Conservation (phyloP, 2,888 invertebrate genomes). For the Diplolepis rosae region DNA sequence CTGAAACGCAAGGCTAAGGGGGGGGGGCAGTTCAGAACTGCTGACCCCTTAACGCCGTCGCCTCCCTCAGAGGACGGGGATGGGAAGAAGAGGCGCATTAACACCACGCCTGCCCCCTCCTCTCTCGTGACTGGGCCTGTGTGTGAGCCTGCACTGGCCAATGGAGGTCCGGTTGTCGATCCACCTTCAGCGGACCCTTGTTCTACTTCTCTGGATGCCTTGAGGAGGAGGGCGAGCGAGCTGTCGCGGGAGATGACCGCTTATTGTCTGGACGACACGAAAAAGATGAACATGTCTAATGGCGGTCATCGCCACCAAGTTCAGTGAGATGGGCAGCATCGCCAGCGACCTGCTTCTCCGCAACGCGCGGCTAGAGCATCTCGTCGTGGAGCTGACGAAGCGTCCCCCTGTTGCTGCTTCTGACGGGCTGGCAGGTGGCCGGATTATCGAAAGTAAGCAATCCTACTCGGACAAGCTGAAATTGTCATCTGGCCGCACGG, state of each 20-base stretch:
- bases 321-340: background rate
- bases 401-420: rapidly evolving
- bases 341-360: background rate
- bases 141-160: no score
- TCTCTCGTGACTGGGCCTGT: no score
- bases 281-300: background rate
- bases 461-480: background rate
- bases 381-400: background rate
- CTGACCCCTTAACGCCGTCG: no score
- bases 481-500: background rate
- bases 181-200: rapidly evolving
- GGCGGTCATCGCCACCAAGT: background rate
- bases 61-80: no score
- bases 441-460: background rate
- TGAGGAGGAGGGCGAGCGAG: background rate
- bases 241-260: background rate
- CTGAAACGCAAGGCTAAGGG: no score
- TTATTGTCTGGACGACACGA: background rate
- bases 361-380: background rate
- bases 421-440: background rate
- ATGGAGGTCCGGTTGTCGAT: no score
- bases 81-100: no score
- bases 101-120: no score
- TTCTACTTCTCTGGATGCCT: background rate
- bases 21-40: no score